A percentile compares a stretch with the other conserved stretches of the same genome.
Evolutionary conservation across 2,888 invertebrate genomes (phyloP).

Genomic region (Hirtodrosophila alboralis): DNA sequence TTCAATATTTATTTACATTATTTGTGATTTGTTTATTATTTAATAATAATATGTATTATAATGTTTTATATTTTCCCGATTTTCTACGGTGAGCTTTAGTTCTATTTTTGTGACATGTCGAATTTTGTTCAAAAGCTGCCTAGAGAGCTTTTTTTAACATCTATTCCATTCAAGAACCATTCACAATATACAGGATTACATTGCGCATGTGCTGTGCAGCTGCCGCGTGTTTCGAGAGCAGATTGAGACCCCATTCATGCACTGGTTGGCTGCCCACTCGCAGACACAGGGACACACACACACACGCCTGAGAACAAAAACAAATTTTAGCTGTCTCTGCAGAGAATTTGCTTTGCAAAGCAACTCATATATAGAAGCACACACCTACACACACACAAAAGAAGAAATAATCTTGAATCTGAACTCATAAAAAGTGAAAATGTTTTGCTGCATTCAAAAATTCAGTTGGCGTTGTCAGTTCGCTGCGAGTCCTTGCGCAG

Average conservation of each 20-base stretch:
- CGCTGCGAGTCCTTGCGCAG: slow-evolving; percentile 77
- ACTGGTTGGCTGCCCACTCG: slow-evolving; percentile 39
- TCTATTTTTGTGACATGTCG: not conserved
- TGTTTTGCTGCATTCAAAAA: slow-evolving; percentile 69
- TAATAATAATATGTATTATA: not conserved
- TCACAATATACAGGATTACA: slow-evolving; percentile 11
- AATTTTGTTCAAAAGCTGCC: not conserved
- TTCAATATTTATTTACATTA: too few species aligned
- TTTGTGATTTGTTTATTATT: too few species aligned
- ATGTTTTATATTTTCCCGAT: not conserved
- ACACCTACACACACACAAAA: slow-evolving; percentile 9
- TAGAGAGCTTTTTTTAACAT: slow-evolving; percentile 33
- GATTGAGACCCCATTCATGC: slow-evolving; percentile 50
- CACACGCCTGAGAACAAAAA: slow-evolving; percentile 64
- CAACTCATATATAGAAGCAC: slow-evolving; percentile 20
- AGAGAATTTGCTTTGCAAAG: slow-evolving; percentile 58
- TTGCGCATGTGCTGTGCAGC: slow-evolving; percentile 65
- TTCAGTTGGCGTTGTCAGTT: slow-evolving; percentile 73
- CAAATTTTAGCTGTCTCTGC: slow-evolving; percentile 66
- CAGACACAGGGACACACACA: slow-evolving; percentile 24
- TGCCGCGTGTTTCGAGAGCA: slow-evolving; percentile 38
- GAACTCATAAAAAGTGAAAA: slow-evolving; percentile 76
- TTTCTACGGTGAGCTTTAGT: not conserved
- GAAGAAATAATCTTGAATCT: slow-evolving; percentile 69
- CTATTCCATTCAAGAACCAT: slow-evolving; percentile 32